phyloP scores from a whole-genome alignment of 2,113 vertebrate genomes.

The Genyomyrus donnyi region DNA sequence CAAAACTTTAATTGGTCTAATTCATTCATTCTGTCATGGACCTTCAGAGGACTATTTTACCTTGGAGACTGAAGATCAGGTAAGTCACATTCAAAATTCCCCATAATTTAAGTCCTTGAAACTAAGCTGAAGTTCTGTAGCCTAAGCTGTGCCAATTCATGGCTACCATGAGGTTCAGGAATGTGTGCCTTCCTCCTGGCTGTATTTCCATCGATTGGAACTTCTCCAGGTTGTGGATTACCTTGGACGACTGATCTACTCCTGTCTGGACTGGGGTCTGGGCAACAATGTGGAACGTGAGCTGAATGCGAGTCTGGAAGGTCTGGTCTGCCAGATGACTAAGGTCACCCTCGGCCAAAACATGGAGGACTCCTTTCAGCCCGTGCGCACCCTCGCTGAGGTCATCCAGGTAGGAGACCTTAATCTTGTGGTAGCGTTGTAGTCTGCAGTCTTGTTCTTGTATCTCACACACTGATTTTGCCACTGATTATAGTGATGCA shows the following conservation, averaged over 20 bases:
- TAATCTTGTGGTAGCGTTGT: background rate
- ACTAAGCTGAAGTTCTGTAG: background rate
- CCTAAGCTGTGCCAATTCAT: background rate
- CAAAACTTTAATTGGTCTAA: background rate
- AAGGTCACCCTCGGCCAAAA: conserved; percentile 37
- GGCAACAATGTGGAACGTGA: conserved; percentile 52
- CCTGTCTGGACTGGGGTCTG: conserved; percentile 65
- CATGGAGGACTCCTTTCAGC: conserved; percentile 15
- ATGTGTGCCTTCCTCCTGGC: background rate
- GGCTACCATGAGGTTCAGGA: background rate
- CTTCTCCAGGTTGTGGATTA: conserved; percentile 48
- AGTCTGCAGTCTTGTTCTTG: background rate
- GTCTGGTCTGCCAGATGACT: conserved; percentile 54
- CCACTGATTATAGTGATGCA: background rate
- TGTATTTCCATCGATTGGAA: background rate
- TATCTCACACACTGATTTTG: background rate
- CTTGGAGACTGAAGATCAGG: conserved; percentile 38
- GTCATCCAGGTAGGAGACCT: conserved; percentile 52
- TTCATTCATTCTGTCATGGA: background rate
- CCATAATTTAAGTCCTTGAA: background rate
- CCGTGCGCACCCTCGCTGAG: conserved; percentile 42
- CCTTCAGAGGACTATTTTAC: conserved; percentile 15
- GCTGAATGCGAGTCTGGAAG: conserved; percentile 50
- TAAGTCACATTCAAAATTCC: conserved; percentile 13
- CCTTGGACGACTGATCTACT: conserved; percentile 56